Evolutionary conservation across 2,113 vertebrate genomes (phyloP).

Genomic region (Ictidomys tridecemlineatus): DNA sequence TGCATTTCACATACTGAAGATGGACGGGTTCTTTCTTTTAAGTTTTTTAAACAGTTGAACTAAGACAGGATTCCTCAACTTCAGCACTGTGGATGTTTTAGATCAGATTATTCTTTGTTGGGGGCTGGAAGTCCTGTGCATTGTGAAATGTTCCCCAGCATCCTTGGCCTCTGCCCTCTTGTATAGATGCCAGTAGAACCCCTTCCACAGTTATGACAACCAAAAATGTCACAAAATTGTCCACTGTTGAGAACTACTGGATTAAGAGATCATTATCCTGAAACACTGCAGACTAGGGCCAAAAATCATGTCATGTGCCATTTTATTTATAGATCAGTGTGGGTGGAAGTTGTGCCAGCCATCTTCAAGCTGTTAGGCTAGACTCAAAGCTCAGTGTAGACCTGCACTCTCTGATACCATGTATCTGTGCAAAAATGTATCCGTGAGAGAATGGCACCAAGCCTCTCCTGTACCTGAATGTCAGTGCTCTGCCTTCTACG

Average conservation of each 20-base stretch:
- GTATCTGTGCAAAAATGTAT: neutral
- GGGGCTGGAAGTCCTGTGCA: neutral
- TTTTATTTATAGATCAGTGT: constrained; percentile 56
- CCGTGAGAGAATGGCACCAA: neutral
- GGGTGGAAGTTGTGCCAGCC: constrained; percentile 54
- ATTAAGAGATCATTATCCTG: constrained; percentile 60
- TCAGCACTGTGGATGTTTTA: neutral
- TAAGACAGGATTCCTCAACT: neutral
- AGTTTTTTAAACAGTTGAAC: neutral
- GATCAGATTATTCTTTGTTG: neutral
- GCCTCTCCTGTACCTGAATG: neutral
- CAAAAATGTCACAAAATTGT: neutral
- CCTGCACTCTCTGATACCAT: neutral
- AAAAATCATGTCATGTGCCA: constrained; percentile 46
- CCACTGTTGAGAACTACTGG: neutral
- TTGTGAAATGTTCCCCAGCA: neutral
- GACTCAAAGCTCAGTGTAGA: constrained; percentile 46
- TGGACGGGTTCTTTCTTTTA: neutral
- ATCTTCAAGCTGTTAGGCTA: constrained; percentile 58
- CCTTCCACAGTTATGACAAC: neutral
- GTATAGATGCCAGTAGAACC: neutral
- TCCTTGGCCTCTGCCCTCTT: neutral
- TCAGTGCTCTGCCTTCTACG: constrained; percentile 46
- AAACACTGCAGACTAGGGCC: constrained; percentile 14
- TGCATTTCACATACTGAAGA: neutral